A percentile compares a stretch with the other conserved stretches of the same genome.
phyloP scores from a whole-genome alignment of 1,140 invertebrate species.

The Hypothenemus hampei region DNA sequence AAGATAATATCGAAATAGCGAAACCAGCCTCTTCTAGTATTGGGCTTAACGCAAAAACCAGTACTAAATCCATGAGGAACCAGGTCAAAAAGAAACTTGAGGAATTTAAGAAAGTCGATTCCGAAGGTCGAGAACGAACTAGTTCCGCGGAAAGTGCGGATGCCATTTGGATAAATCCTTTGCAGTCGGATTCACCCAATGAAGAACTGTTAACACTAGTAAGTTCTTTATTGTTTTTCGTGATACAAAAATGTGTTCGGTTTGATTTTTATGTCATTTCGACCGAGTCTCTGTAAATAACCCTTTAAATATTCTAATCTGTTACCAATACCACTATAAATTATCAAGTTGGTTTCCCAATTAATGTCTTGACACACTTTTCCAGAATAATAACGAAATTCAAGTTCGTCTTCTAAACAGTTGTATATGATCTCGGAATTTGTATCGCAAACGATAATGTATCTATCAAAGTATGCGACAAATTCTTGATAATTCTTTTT shows the following conservation, averaged over 20 bases:
- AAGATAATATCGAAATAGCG: constrained; percentile 47
- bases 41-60: neutral
- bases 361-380: constrained; percentile 24
- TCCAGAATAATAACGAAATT: constrained; percentile 48
- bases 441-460: constrained; percentile 33
- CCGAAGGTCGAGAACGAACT: constrained; percentile 18
- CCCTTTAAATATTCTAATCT: constrained; percentile 15
- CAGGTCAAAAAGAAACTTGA: constrained; percentile 18
- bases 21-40: constrained; percentile 18
- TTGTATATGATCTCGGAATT: constrained; percentile 40
- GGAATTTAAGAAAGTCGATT: constrained; percentile 16
- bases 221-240: too few relatives aligned
- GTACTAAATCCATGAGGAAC: constrained; percentile 5
- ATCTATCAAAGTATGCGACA: constrained; percentile 43
- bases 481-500: constrained; percentile 29
- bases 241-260: constrained; percentile 23
- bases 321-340: constrained; percentile 14
- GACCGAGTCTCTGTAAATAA: constrained; percentile 12
- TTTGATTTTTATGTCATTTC: constrained; percentile 12
- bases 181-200: constrained; percentile 33
- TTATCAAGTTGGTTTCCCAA: constrained; percentile 30
- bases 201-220: constrained; percentile 38
- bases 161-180: constrained; percentile 38
- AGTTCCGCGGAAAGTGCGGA: constrained; percentile 29
- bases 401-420: constrained; percentile 33